phyloP scores from a whole-genome alignment of 2,797 vertebrate genomes.

The Simalia tracyae region DNA sequence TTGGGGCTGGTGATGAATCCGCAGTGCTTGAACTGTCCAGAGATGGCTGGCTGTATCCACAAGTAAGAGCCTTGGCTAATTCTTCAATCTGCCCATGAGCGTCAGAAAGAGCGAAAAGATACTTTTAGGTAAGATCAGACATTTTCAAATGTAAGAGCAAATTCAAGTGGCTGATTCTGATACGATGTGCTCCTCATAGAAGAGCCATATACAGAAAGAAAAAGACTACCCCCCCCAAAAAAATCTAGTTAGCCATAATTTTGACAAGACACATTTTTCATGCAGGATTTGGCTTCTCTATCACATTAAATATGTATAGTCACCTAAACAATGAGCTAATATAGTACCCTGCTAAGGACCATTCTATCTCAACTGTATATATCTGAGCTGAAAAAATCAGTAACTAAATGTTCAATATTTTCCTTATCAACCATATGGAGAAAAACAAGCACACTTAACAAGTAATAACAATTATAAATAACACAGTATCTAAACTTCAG shows the following conservation, averaged over 20 bases:
- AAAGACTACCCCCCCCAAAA: not conserved
- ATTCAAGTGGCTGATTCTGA: not conserved
- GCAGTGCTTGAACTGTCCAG: constrained; percentile 75
- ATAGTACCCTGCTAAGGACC: not conserved
- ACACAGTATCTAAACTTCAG: not conserved
- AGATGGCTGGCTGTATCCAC: constrained; percentile 80
- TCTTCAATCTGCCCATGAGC: constrained; percentile 83
- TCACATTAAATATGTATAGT: not conserved
- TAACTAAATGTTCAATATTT: not conserved
- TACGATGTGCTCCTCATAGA: not conserved
- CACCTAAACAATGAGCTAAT: not conserved
- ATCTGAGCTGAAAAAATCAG: not conserved
- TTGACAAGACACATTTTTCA: not conserved
- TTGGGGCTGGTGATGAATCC: constrained; percentile 79
- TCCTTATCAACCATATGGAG: not conserved
- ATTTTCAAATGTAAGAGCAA: not conserved
- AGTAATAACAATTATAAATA: not conserved
- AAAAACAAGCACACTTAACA: not conserved
- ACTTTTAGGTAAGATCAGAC: too few species aligned
- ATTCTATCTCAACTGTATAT: not conserved
- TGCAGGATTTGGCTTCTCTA: not conserved
- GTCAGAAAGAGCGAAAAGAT: not conserved
- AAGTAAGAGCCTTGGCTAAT: constrained; percentile 81
- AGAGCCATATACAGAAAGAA: not conserved
- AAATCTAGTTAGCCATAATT: not conserved